These are phyloP conservation scores for Cepaea hortensis DNA, from an alignment of 2,888 invertebrate genomes.

Conservation along the genomic window DNA sequence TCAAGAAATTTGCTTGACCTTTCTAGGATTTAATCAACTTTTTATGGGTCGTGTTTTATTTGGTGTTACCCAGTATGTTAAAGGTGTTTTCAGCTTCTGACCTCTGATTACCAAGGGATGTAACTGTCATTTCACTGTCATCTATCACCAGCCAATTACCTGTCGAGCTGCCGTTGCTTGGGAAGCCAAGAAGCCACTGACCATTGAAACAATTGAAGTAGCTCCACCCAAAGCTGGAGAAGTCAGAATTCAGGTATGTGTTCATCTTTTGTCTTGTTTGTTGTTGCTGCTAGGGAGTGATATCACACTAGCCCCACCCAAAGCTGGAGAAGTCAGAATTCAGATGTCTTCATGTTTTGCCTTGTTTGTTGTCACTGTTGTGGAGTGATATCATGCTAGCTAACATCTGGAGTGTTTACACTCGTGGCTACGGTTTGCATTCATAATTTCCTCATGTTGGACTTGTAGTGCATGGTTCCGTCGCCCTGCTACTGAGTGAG, in stretches of 20 bases:
- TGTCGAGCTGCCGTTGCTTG: conserved; percentile 98
- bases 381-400: conserved; percentile 78
- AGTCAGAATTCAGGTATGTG: conserved; percentile 80
- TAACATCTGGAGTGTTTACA: too few species aligned
- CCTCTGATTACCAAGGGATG: neutral
- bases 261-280: neutral
- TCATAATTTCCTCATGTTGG: too few species aligned
- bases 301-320: conserved; percentile 86
- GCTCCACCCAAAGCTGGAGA: conserved; percentile 95
- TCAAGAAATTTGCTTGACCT: too few species aligned
- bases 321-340: conserved; percentile 88
- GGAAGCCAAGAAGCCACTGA: conserved; percentile 91
- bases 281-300: too few species aligned
- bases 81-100: neutral
- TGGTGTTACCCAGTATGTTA: too few species aligned
- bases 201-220: conserved; percentile 93
- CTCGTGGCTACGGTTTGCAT: too few species aligned
- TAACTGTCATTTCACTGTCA: neutral
- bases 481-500: too few species aligned
- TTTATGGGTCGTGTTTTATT: too few species aligned
- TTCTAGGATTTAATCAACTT: too few species aligned
- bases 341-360: conserved; percentile 63
- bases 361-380: neutral
- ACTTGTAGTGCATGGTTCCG: too few species aligned
- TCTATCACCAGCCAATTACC: conserved; percentile 80